These are phyloP conservation scores for Protobothrops flavoviridis DNA, from an alignment of 2,113 vertebrate species.

Conservation along the genomic window DNA sequence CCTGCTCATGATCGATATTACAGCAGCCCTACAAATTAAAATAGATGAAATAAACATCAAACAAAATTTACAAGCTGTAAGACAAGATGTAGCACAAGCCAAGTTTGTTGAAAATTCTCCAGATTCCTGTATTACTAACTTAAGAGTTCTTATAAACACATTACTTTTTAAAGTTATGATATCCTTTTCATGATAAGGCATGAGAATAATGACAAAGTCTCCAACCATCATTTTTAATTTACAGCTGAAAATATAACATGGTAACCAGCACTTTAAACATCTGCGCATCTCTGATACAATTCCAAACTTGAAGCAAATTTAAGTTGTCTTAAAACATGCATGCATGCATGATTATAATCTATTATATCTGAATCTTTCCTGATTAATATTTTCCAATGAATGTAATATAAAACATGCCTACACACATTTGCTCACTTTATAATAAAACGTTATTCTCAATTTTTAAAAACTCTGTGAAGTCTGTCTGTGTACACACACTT, in stretches of 20 bases:
- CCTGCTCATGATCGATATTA: constrained; percentile 82
- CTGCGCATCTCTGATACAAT: background rate
- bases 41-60: background rate
- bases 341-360: background rate
- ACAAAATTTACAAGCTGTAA: background rate
- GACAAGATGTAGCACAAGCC: background rate
- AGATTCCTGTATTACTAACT: background rate
- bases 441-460: background rate
- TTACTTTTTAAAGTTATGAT: background rate
- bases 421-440: background rate
- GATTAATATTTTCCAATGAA: background rate
- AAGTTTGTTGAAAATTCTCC: background rate
- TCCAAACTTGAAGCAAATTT: background rate
- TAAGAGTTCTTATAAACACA: background rate
- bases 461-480: background rate
- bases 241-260: background rate
- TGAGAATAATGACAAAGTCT: background rate
- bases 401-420: background rate
- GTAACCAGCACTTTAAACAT: background rate
- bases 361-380: background rate
- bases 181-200: background rate
- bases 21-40: constrained; percentile 53
- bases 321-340: background rate
- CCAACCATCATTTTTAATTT: background rate
- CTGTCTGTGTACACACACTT: background rate